Percentiles rank a stretch among this genome's conserved stretches.
phyloP scores from a whole-genome alignment of 2,113 vertebrate species.

The Solea solea region DNA sequence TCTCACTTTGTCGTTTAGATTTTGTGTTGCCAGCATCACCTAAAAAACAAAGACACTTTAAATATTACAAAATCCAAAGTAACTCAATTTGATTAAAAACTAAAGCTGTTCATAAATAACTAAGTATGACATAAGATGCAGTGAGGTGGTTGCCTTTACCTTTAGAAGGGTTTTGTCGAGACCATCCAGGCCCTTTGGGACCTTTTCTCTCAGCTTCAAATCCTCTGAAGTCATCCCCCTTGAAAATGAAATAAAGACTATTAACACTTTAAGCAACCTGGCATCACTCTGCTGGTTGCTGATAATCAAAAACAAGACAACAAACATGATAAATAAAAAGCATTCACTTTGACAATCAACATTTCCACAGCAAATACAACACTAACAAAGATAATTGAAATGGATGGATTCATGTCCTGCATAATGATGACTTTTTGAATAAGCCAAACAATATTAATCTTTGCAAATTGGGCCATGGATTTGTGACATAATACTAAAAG shows the following conservation, averaged over 20 bases:
- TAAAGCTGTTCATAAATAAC: neutral
- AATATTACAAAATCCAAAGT: neutral
- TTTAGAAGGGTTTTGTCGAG: slow-evolving; percentile 85
- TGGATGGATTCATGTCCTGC: neutral
- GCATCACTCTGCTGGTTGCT: neutral
- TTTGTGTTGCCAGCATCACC: slow-evolving; percentile 74
- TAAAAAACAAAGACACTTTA: slow-evolving; percentile 44
- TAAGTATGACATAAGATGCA: neutral
- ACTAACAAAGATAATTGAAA: neutral
- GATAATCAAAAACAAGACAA: slow-evolving; percentile 5
- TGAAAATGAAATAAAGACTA: slow-evolving; percentile 56
- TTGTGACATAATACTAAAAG: neutral
- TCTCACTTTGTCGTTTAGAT: slow-evolving; percentile 73
- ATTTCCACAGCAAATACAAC: neutral
- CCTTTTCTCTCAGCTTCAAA: slow-evolving; percentile 85
- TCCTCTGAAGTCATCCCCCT: slow-evolving; percentile 88
- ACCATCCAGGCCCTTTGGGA: slow-evolving; percentile 72
- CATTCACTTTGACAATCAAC: neutral
- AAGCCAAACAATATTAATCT: neutral
- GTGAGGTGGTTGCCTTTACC: slow-evolving; percentile 74
- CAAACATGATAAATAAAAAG: neutral
- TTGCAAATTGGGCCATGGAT: neutral
- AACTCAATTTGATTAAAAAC: neutral
- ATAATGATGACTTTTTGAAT: neutral
- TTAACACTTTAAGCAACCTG: slow-evolving; percentile 33